These are phyloP conservation scores for Theretra japonica DNA, from an alignment of 2,888 invertebrate species.

Conservation along the genomic window DNA sequence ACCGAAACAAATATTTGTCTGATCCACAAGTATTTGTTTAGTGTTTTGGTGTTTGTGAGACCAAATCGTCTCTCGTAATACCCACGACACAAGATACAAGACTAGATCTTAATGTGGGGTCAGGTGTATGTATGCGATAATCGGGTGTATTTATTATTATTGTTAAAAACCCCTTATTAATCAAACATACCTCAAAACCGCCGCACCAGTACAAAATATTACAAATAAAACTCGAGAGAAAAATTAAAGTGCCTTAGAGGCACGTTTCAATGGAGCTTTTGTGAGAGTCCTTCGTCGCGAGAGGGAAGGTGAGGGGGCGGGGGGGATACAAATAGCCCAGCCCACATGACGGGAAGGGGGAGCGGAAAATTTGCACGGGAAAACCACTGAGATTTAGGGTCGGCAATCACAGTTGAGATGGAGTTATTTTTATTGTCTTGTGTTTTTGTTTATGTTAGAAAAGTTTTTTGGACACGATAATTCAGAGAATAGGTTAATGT, in stretches of 20 bases:
- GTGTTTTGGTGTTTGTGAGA: too few relatives aligned
- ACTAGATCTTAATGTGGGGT: too few relatives aligned
- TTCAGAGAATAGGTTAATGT: neutral
- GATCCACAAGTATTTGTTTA: too few relatives aligned
- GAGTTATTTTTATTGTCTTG: neutral
- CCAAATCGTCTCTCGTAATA: too few relatives aligned
- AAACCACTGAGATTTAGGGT: constrained; percentile 44
- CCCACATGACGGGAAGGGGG: constrained; percentile 50
- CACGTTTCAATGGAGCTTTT: constrained; percentile 45
- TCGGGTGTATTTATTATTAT: too few relatives aligned
- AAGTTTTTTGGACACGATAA: neutral
- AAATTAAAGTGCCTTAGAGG: constrained; percentile 9
- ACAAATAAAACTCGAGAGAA: neutral
- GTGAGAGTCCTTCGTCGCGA: constrained; percentile 43
- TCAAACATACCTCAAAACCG: neutral
- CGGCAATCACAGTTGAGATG: constrained; percentile 21
- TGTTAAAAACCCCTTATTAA: too few relatives aligned
- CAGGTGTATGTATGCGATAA: too few relatives aligned
- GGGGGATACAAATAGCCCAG: constrained; percentile 44
- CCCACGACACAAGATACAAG: too few relatives aligned
- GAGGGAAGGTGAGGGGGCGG: constrained; percentile 37
- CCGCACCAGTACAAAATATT: neutral
- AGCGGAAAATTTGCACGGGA: constrained; percentile 55
- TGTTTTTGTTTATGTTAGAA: neutral
- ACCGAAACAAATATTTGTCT: too few relatives aligned